A percentile compares a stretch with the other conserved stretches of the same genome.
These are phyloP conservation scores for Aleiodes sp. DNA, from an alignment of 1,140 invertebrate genomes.

Conservation along the genomic window DNA sequence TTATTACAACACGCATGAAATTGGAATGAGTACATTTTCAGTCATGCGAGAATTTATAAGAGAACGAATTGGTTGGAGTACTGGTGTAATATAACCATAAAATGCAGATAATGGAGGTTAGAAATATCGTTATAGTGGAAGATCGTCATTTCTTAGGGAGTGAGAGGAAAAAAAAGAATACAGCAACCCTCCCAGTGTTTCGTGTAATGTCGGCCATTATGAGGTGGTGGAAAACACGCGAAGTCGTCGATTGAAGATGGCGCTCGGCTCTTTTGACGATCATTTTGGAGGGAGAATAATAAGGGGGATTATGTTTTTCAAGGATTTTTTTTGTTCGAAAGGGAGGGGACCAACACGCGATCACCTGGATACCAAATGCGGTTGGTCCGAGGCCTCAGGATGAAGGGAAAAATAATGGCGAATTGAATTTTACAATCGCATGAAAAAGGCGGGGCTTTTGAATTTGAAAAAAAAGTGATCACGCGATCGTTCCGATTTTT, in stretches of 20 bases:
- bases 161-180: not conserved
- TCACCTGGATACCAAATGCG: not conserved
- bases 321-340: not conserved
- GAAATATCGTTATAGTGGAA: not conserved
- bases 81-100: constrained; percentile 36
- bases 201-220: constrained; percentile 3
- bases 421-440: not conserved
- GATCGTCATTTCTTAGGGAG: not conserved
- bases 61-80: constrained; percentile 17
- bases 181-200: not conserved
- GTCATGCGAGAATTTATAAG: constrained; percentile 31
- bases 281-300: not conserved
- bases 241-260: too few species aligned
- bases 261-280: not conserved
- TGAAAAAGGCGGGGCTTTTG: constrained; percentile 8
- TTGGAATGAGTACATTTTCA: constrained; percentile 33
- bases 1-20: constrained; percentile 11
- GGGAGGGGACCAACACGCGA: not conserved
- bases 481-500: not conserved
- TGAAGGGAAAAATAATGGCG: not conserved
- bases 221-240: constrained; percentile 5
- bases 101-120: constrained; percentile 38
- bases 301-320: not conserved
- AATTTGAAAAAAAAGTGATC: not conserved
- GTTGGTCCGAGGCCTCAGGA: not conserved